These are phyloP conservation scores for Drosophila rubida DNA, from an alignment of 2,888 invertebrate genomes.

Conservation along the genomic window DNA sequence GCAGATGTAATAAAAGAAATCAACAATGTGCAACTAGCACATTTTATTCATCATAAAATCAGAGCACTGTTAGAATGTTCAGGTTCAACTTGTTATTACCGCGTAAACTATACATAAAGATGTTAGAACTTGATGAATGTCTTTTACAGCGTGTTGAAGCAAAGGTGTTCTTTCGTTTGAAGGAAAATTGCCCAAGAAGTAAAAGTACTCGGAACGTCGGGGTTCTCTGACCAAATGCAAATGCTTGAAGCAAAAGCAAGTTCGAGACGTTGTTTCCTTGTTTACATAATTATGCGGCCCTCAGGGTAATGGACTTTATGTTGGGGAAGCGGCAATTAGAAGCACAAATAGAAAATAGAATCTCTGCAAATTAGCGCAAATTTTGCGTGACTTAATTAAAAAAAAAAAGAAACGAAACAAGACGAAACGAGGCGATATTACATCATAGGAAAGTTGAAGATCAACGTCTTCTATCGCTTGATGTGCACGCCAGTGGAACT, in stretches of 20 bases:
- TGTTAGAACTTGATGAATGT: not conserved
- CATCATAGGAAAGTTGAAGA: slow-evolving; percentile 67
- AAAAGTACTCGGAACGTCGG: slow-evolving; percentile 33
- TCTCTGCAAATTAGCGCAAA: slow-evolving; percentile 65
- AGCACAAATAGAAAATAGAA: slow-evolving; percentile 61
- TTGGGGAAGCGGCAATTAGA: slow-evolving; percentile 51
- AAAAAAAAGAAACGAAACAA: slow-evolving; percentile 1
- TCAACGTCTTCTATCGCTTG: slow-evolving; percentile 42
- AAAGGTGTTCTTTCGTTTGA: slow-evolving; percentile 30
- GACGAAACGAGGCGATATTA: slow-evolving; percentile 52
- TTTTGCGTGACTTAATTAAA: slow-evolving; percentile 79
- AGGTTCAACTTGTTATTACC: too few species aligned
- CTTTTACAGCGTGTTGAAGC: not conserved
- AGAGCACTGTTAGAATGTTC: too few species aligned
- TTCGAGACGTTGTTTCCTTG: slow-evolving; percentile 49
- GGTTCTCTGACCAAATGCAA: slow-evolving; percentile 39
- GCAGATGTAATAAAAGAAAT: too few species aligned
- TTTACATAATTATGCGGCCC: slow-evolving; percentile 63
- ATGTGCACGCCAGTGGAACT: slow-evolving; percentile 66
- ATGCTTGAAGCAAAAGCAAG: slow-evolving; percentile 48
- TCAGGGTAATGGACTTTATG: slow-evolving; percentile 27
- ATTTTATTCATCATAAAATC: not conserved
- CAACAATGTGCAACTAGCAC: too few species aligned
- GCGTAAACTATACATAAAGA: too few species aligned
- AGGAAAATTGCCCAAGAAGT: slow-evolving; percentile 46